Base-by-base conservation (phyloP, 1,140 invertebrate genomes). In the Drosophila erecta region DNA sequence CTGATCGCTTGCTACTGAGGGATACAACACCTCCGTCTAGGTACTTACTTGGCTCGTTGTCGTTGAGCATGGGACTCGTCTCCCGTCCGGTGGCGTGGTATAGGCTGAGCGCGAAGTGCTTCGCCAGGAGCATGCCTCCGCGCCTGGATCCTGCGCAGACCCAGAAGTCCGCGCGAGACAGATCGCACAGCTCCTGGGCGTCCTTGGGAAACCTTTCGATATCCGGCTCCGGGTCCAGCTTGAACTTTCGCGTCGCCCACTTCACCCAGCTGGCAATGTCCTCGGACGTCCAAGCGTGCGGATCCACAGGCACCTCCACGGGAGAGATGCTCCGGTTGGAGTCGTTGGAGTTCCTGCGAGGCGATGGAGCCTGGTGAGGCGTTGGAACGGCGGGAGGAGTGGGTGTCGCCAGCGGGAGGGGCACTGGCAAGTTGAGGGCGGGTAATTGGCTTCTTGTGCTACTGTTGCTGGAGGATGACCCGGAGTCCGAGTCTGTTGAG, bases 261-360 rank as follows among this genome's bases (percentile, higher is more conserved):
- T 92, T 92, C 22, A 96, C 86, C 95, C 95, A 96, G 20, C 94
- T 93, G 43, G 90, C 89, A 40, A 96, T 94, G 79, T 96, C 94
- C 24, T 90, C 92, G 2, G 91, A 76, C 38, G 92, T 94, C 95
- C 95, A 96, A 78, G 94, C 93, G 27, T 93, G 92, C 22, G 95
- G 95, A 94, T 96, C 95, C 93, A 91, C 75, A 2, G 90, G 90
- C 54, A 91, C 83, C 41, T 79, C 46, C 30, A 91, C 79, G 3
- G 83, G 84, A n/a, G 90, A 61, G 6, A 57, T 7, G 14, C 41
- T 49, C 10, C 51, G 12, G n/a, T 14, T 49, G 10, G 64, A 71
- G 6, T 71, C 67, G 15, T 15, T 17, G 35, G 67, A 71, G 10
- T 47, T 15, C n/a, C 43, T 70, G 40, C 66, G 38, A 3, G 37